Conservation (phyloP, 1,140 invertebrate species). For the Micrasema longulum region DNA sequence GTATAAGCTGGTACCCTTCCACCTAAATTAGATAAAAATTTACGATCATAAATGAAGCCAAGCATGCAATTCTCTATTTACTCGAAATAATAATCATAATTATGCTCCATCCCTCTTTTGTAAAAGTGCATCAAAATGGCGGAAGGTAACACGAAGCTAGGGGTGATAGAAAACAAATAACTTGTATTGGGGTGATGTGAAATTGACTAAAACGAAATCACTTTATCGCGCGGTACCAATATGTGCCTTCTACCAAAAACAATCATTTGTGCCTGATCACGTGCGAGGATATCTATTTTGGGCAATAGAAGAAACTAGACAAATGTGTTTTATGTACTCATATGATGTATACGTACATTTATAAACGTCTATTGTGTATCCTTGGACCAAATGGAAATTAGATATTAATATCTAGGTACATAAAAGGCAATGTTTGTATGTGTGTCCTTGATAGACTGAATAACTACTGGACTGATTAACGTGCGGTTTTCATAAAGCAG, state of each 20-base stretch:
- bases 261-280: slow-evolving; percentile 38
- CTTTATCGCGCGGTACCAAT: slow-evolving; percentile 48
- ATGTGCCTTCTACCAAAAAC: slow-evolving; percentile 46
- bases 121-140: slow-evolving; percentile 25
- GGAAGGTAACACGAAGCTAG: slow-evolving; percentile 11
- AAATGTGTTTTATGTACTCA: not conserved
- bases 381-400: too few species aligned
- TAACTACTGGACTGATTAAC: too few species aligned
- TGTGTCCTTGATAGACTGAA: too few species aligned
- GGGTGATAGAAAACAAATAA: slow-evolving; percentile 40
- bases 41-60: too few species aligned
- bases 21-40: too few species aligned
- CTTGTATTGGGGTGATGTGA: slow-evolving; percentile 24
- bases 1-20: too few species aligned
- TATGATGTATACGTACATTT: too few species aligned
- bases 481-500: too few species aligned
- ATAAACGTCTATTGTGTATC: too few species aligned
- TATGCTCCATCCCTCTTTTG: slow-evolving; percentile 10
- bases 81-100: slow-evolving; percentile 18
- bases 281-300: slow-evolving; percentile 33
- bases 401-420: too few species aligned
- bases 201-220: slow-evolving; percentile 43
- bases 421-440: too few species aligned
- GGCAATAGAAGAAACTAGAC: slow-evolving; percentile 10
- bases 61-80: slow-evolving; percentile 37